Base-by-base conservation (phyloP, 2,888 invertebrate genomes). In the Therioaphis trifolii region DNA sequence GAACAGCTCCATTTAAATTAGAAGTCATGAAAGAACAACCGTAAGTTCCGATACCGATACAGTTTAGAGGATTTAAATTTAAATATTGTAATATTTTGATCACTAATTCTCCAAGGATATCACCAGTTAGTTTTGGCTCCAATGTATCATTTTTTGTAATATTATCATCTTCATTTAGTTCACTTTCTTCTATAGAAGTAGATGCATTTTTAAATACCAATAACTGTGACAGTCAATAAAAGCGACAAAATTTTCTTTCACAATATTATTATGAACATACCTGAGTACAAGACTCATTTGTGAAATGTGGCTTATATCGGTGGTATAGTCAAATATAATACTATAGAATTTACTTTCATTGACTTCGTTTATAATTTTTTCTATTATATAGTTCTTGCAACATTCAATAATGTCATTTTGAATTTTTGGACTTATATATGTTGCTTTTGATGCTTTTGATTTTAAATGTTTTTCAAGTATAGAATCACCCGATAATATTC, bases 401-500 rank as follows among this genome's bases (percentile, higher is more conserved):
- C 85, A 84, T 21, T 87, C 85, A 68, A 87, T 87, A n/a, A 87
- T 49, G 63, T 86, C 84, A 84, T 87, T 88, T 85, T 87, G 87
- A 15, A 85, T 86, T 14, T 86, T 86, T 85, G 87, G n/a, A n/a
- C 87, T 87, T 11, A 86, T 87, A 55, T 86, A 86, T 58, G 86
- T 87, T 3, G 87, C 86, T 66, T 85, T 85, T n/a, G 86, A 75
- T 35, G 78, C 49, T n/a, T n/a, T n/a, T n/a, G n/a, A n/a, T n/a
- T n/a, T n/a, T n/a, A n/a, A n/a, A n/a, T n/a, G n/a, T n/a, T n/a
- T n/a, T n/a, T n/a, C n/a, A n/a, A n/a, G n/a, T n/a, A n/a, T n/a
- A n/a, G n/a, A n/a, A n/a, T n/a, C 58, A 40, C 58, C 75, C 2
- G 52, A 29, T 55, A 27, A 74, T 29, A 74, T 74, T 74, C 52